Evolutionary conservation across 2,797 vertebrate genomes (phyloP).

Genomic region (Parauchenoglanis ngamensis): DNA sequence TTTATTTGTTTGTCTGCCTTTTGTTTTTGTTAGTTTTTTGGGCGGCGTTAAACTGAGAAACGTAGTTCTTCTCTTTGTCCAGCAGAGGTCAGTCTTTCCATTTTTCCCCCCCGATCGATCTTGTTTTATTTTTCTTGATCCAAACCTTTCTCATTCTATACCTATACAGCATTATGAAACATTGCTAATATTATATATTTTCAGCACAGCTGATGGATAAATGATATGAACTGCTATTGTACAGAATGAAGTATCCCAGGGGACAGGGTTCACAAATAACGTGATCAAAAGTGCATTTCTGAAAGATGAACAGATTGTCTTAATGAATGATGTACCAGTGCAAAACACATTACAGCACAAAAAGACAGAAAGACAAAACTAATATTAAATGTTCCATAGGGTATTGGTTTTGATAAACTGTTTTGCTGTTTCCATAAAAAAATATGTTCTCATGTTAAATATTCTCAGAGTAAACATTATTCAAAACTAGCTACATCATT

Average conservation of each 20-base stretch:
- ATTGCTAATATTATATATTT: neutral
- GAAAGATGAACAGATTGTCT: neutral
- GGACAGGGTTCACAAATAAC: neutral
- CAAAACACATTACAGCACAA: neutral
- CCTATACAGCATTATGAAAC: neutral
- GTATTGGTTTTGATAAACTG: neutral
- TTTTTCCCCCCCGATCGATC: neutral
- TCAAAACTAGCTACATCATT: neutral
- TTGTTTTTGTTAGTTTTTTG: neutral
- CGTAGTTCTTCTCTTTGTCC: neutral
- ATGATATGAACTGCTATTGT: neutral
- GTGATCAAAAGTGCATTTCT: neutral
- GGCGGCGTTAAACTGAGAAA: neutral
- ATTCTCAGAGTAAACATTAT: neutral
- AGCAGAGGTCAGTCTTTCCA: constrained; percentile 31
- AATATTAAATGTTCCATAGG: neutral
- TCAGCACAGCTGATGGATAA: neutral
- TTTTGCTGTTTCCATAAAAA: neutral
- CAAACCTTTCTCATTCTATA: neutral
- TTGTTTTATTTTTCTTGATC: neutral
- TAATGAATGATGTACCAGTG: neutral
- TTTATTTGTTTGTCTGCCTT: neutral
- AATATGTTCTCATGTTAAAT: neutral
- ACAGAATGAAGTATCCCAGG: neutral
- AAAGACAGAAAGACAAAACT: neutral